These are phyloP conservation scores for Notodonta ziczac DNA, from an alignment of 2,888 invertebrate genomes.

Conservation along the genomic window DNA sequence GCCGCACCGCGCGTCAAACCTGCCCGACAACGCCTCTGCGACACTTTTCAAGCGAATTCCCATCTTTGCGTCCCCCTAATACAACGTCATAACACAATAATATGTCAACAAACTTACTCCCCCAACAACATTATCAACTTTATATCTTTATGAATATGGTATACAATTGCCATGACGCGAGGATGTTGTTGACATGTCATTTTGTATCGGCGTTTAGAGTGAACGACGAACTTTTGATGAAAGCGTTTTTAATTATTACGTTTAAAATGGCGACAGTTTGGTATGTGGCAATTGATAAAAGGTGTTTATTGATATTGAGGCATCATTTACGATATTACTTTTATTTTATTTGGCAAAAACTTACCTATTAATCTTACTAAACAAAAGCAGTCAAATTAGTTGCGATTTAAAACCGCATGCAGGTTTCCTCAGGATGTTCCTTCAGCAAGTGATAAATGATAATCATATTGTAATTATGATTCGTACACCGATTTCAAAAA, in stretches of 20 bases:
- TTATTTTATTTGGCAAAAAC: not conserved
- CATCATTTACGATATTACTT: not conserved
- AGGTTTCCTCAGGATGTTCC: no score
- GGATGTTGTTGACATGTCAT: not conserved
- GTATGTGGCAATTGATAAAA: not conserved
- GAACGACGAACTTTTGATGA: conserved; percentile 1
- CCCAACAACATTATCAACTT: not conserved
- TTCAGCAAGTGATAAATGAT: no score
- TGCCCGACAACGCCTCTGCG: conserved; percentile 8
- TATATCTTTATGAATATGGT: not conserved
- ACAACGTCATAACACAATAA: not conserved
- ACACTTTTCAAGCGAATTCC: conserved; percentile 43
- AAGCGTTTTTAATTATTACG: not conserved
- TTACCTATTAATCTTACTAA: not conserved
- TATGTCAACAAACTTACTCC: not conserved
- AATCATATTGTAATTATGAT: no score
- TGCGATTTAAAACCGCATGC: no score
- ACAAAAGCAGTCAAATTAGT: no score
- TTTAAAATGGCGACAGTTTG: conserved; percentile 1
- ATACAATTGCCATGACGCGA: not conserved
- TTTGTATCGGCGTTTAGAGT: not conserved
- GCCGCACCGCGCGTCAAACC: conserved; percentile 35
- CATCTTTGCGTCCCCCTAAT: not conserved
- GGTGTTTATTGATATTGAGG: not conserved
- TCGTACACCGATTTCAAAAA: no score